A percentile compares a stretch with the other conserved stretches of the same genome.
These are phyloP conservation scores for Sandelia bainsii DNA, from an alignment of 2,797 vertebrate genomes.

Conservation along the genomic window DNA sequence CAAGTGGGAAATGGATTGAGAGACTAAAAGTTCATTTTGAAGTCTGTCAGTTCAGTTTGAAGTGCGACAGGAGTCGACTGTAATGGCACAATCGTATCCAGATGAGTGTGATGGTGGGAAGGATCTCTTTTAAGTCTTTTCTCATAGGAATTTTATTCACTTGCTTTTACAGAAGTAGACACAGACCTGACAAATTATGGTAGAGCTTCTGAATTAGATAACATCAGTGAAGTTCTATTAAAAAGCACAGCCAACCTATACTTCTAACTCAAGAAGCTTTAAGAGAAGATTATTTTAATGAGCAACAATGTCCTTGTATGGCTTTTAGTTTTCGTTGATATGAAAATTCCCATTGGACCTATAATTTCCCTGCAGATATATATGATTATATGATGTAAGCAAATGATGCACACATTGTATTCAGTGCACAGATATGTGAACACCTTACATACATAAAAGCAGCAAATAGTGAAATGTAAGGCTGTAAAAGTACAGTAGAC, in stretches of 20 bases:
- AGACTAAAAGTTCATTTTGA: constrained; percentile 58
- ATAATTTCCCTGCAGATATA: neutral
- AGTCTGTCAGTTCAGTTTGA: constrained; percentile 2
- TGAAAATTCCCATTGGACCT: neutral
- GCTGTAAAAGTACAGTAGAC: neutral
- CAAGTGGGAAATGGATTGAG: constrained; percentile 27
- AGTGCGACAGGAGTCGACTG: constrained; percentile 54
- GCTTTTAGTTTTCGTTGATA: neutral
- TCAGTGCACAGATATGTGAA: neutral
- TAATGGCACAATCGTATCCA: constrained; percentile 83
- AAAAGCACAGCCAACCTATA: constrained; percentile 7
- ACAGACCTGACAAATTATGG: constrained; percentile 43
- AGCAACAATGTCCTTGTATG: neutral
- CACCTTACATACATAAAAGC: neutral
- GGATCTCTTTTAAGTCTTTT: constrained; percentile 51
- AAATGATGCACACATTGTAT: neutral
- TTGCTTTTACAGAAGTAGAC: constrained; percentile 30
- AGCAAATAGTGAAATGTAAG: neutral
- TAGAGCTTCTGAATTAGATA: constrained; percentile 58
- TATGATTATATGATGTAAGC: neutral
- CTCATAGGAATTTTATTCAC: constrained; percentile 39
- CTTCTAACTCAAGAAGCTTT: neutral
- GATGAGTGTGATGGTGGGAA: constrained; percentile 68
- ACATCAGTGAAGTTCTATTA: constrained; percentile 37
- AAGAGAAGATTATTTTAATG: neutral